phyloP scores from a whole-genome alignment of 2,797 vertebrate species.

The Lindbergichthys nudifrons region DNA sequence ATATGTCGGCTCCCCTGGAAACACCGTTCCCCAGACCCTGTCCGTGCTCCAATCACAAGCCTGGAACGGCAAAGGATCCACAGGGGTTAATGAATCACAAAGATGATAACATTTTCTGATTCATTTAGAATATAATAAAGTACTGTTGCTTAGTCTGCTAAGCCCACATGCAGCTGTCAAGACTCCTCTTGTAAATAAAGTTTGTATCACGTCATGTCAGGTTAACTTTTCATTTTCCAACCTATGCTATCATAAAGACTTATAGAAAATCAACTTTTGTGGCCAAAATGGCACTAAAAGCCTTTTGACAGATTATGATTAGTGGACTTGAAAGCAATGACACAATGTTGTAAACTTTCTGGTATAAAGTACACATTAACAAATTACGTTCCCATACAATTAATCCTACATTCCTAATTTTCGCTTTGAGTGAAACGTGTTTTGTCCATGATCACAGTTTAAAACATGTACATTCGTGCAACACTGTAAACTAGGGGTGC shows the following conservation, averaged over 20 bases:
- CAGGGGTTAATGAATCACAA: constrained; percentile 35
- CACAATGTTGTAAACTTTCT: neutral
- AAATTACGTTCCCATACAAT: too few species aligned
- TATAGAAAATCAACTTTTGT: neutral
- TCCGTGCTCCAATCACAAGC: constrained; percentile 21
- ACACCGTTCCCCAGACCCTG: constrained; percentile 14
- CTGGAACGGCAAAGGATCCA: constrained; percentile 21
- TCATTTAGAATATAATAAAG: neutral
- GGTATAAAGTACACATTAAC: neutral
- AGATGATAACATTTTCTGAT: constrained; percentile 19
- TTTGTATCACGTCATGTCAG: neutral
- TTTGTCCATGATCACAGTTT: too few species aligned
- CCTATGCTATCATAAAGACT: too few species aligned
- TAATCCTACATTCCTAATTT: too few species aligned
- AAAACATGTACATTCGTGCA: too few species aligned
- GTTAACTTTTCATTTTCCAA: neutral
- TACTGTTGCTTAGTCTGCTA: neutral
- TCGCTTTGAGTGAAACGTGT: too few species aligned
- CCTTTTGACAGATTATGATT: neutral
- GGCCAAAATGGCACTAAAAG: neutral
- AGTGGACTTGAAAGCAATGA: constrained; percentile 11
- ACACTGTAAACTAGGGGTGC: too few species aligned
- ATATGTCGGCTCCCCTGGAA: constrained; percentile 34
- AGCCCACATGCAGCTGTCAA: constrained; percentile 12
- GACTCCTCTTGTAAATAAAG: constrained; percentile 2